Evolutionary conservation across 2,113 vertebrate genomes (phyloP).

Genomic region (Caretta caretta): DNA sequence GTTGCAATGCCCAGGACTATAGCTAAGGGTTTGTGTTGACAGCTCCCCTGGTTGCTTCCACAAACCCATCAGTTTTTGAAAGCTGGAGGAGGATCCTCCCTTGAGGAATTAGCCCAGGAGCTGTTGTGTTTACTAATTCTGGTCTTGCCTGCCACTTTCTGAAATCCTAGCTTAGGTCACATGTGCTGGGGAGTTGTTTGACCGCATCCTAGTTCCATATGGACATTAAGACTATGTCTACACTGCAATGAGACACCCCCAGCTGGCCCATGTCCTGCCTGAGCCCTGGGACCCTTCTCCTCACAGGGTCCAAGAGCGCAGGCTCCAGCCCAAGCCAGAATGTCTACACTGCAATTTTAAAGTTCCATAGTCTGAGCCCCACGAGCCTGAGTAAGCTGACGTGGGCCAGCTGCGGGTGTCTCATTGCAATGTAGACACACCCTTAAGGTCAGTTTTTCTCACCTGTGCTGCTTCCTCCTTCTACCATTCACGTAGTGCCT

Average conservation of each 20-base stretch:
- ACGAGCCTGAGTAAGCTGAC: background rate
- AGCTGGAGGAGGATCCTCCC: background rate
- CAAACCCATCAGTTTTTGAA: background rate
- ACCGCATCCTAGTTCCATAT: background rate
- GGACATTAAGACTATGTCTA: background rate
- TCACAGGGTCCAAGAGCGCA: background rate
- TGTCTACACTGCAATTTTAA: background rate
- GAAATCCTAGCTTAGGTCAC: background rate
- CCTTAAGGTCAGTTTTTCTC: background rate
- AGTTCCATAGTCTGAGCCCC: background rate
- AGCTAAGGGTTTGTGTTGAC: fast-evolving
- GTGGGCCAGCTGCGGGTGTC: background rate
- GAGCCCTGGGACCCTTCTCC: background rate
- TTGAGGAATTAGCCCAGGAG: background rate
- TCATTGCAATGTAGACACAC: background rate
- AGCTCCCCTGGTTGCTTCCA: background rate
- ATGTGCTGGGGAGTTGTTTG: background rate
- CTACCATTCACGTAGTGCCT: background rate
- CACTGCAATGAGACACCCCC: background rate
- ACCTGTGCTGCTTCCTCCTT: background rate
- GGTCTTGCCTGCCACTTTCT: background rate
- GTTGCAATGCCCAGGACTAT: fast-evolving
- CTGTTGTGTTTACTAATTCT: background rate
- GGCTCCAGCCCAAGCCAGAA: background rate
- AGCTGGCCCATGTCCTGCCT: too few species aligned